Evolutionary conservation across 2,888 invertebrate species (phyloP).

Genomic region (Fragum whitleyi): DNA sequence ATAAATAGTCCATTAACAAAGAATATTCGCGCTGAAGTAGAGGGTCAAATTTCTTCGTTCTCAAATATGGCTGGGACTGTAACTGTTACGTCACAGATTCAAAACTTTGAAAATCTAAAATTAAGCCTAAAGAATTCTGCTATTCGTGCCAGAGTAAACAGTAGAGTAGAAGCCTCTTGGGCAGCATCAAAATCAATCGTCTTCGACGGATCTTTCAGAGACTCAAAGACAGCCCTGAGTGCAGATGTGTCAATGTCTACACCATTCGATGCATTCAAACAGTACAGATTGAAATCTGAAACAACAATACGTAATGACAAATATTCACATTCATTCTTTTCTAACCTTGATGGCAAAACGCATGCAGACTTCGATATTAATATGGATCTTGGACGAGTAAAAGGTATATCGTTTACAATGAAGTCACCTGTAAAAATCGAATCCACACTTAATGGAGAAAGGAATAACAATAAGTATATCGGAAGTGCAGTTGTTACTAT

Average conservation of each 20-base stretch:
- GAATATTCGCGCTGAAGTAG: slow-evolving; percentile 34
- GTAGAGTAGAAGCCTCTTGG: slow-evolving; percentile 41
- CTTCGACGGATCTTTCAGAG: slow-evolving; percentile 25
- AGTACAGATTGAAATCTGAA: slow-evolving; percentile 31
- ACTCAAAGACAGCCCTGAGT: slow-evolving; percentile 19
- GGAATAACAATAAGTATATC: slow-evolving; percentile 16
- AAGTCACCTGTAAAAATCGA: slow-evolving; percentile 25
- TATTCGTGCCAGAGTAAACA: slow-evolving; percentile 27
- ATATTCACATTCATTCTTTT: slow-evolving; percentile 26
- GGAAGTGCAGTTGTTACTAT: slow-evolving; percentile 8
- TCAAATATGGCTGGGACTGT: slow-evolving; percentile 30
- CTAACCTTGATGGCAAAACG: slow-evolving; percentile 29
- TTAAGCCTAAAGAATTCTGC: slow-evolving; percentile 38
- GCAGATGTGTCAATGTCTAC: slow-evolving; percentile 31
- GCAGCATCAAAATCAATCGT: slow-evolving; percentile 32
- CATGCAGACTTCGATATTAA: slow-evolving; percentile 32
- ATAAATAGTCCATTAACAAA: slow-evolving; percentile 27
- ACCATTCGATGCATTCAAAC: slow-evolving; percentile 37
- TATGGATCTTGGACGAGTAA: slow-evolving; percentile 14
- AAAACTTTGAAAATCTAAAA: slow-evolving; percentile 50
- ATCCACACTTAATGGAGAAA: slow-evolving; percentile 14
- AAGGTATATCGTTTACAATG: slow-evolving; percentile 16
- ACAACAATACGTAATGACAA: neutral
- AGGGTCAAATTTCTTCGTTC: slow-evolving; percentile 27
- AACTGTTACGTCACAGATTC: slow-evolving; percentile 48